Conservation (phyloP, 2,113 vertebrate genomes). For the Cavia aperea region DNA sequence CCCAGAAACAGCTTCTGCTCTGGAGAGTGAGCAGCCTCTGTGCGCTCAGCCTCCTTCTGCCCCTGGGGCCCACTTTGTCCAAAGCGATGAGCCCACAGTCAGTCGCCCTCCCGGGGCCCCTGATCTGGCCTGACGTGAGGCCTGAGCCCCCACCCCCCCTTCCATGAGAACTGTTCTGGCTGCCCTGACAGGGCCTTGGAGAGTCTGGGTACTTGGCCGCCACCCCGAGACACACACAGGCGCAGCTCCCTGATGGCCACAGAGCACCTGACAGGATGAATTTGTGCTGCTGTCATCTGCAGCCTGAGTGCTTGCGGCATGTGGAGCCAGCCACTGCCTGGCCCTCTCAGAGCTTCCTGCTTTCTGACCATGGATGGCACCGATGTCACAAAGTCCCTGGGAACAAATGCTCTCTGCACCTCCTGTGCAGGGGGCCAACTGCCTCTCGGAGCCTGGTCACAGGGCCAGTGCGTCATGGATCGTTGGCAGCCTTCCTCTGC, state of each 20-base stretch:
- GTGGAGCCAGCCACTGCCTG: not conserved
- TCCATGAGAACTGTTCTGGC: slow-evolving; percentile 72
- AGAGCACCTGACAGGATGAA: slow-evolving; percentile 82
- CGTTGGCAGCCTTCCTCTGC: not conserved
- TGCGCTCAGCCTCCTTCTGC: slow-evolving; percentile 71
- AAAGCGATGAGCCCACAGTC: slow-evolving; percentile 83
- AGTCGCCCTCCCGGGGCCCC: slow-evolving; percentile 79
- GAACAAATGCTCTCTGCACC: no score
- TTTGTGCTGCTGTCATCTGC: slow-evolving; percentile 72
- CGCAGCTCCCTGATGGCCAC: slow-evolving; percentile 78
- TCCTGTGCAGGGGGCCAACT: not conserved
- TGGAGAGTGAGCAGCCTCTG: slow-evolving; percentile 67
- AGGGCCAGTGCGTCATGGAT: fast-evolving
- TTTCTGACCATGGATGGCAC: not conserved
- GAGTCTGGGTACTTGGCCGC: slow-evolving; percentile 70
- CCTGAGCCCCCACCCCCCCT: slow-evolving; percentile 68
- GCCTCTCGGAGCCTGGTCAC: no score
- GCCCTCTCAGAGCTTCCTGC: not conserved
- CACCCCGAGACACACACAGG: slow-evolving; percentile 75
- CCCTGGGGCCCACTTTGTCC: slow-evolving; percentile 83
- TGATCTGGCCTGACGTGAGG: slow-evolving; percentile 85
- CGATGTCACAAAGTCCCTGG: not conserved
- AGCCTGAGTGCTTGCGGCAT: not conserved
- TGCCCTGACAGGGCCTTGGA: slow-evolving; percentile 79
- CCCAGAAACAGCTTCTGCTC: slow-evolving; percentile 30